Percentiles rank a stretch among this genome's conserved stretches.
Conservation (phyloP, 2,888 invertebrate species). For the Eledone cirrhosa region DNA sequence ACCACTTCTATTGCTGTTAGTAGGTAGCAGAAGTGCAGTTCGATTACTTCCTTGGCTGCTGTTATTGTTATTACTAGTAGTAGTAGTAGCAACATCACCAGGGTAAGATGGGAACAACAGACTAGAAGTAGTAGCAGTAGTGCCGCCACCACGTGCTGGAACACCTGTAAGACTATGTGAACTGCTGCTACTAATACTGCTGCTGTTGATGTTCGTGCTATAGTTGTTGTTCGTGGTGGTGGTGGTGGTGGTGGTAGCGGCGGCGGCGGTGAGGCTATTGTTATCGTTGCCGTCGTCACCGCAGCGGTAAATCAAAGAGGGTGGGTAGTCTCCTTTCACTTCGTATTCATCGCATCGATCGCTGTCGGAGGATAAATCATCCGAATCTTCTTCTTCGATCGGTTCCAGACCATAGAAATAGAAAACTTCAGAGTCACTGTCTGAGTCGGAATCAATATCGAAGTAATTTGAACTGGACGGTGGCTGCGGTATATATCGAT, state of each 20-base stretch:
- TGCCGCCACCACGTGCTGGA: no score
- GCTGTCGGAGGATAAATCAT: conserved; percentile 41
- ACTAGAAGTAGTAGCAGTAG: not conserved
- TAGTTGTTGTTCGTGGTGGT: no score
- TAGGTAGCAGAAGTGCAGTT: no score
- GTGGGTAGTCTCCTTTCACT: conserved; percentile 8
- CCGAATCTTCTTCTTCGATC: conserved; percentile 56
- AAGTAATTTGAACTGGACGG: not conserved
- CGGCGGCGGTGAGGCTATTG: not conserved
- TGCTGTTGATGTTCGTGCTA: no score
- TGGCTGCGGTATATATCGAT: not conserved
- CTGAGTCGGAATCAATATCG: conserved; percentile 38
- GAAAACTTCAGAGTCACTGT: conserved; percentile 47
- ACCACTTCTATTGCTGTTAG: not conserved
- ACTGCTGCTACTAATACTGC: no score
- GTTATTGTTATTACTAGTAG: not conserved
- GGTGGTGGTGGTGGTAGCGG: not conserved
- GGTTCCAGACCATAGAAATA: conserved; percentile 48
- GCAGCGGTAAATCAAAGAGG: not conserved
- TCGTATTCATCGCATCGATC: conserved; percentile 29
- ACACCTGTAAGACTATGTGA: no score
- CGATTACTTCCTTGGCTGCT: not conserved
- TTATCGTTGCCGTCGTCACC: not conserved
- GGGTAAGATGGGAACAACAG: no score
- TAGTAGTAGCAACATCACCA: not conserved